Conservation (phyloP, 2,113 vertebrate genomes). For the Amazona guildingii region DNA sequence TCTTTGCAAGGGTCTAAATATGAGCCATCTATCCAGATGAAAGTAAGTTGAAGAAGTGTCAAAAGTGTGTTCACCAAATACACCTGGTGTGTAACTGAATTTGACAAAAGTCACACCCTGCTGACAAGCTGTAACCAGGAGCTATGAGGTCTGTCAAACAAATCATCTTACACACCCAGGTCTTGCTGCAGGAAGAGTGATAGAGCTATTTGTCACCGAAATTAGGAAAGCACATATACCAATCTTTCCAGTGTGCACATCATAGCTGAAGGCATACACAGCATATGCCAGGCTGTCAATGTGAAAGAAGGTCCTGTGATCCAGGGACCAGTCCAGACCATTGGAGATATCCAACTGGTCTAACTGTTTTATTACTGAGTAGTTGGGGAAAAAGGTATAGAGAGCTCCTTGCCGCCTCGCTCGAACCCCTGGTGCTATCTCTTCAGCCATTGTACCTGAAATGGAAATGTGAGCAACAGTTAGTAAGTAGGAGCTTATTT, state of each 20-base stretch:
- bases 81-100: not conserved
- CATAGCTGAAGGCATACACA: conserved; percentile 84
- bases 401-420: conserved; percentile 75
- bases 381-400: conserved; percentile 73
- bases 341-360: conserved; percentile 85
- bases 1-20: not conserved
- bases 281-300: conserved; percentile 82
- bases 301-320: conserved; percentile 83
- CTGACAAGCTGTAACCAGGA: not conserved
- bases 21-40: not conserved
- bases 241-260: conserved; percentile 73
- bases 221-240: conserved; percentile 43
- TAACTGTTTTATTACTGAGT: conserved; percentile 72
- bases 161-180: not conserved
- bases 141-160: not conserved
- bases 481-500: not conserved
- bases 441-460: conserved; percentile 70
- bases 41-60: not conserved
- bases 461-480: not conserved
- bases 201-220: not conserved
- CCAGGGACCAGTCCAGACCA: conserved; percentile 88
- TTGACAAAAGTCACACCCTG: not conserved
- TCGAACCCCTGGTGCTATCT: conserved; percentile 40
- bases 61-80: not conserved
- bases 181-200: not conserved